These are phyloP conservation scores for Acleris holmiana DNA, from an alignment of 2,888 invertebrate genomes.

Conservation along the genomic window DNA sequence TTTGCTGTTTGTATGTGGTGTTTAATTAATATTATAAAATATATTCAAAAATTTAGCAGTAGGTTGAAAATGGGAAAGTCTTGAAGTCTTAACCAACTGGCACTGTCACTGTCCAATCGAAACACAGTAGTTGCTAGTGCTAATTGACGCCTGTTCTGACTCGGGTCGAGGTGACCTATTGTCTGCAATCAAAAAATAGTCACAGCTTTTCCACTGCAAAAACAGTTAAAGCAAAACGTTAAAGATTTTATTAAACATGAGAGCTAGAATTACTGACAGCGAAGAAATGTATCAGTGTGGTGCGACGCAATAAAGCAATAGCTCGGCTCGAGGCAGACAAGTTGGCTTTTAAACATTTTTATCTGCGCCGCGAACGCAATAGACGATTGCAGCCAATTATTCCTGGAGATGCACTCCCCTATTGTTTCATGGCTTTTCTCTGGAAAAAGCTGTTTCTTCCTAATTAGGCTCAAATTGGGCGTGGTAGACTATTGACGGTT, in stretches of 20 bases:
- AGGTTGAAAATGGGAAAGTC: too few species aligned
- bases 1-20: too few species aligned
- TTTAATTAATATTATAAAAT: too few species aligned
- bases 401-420: constrained; percentile 26
- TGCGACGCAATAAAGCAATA: constrained; percentile 25
- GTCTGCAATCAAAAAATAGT: too few species aligned
- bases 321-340: constrained; percentile 23
- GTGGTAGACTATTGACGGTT: constrained; percentile 12
- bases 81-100: too few species aligned
- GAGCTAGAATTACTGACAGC: constrained; percentile 15
- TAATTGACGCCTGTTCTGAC: too few species aligned
- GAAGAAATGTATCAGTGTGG: constrained; percentile 27
- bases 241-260: constrained; percentile 3
- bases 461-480: constrained; percentile 22
- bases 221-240: too few species aligned
- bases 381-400: constrained; percentile 38
- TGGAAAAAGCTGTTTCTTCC: constrained; percentile 18
- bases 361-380: constrained; percentile 28
- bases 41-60: too few species aligned
- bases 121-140: too few species aligned
- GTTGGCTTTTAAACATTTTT: constrained; percentile 37
- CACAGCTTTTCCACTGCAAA: too few species aligned
- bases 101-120: too few species aligned
- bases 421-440: constrained; percentile 30
- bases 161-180: too few species aligned